Percentiles rank a stretch among this genome's conserved stretches.
Conservation (phyloP, 2,797 vertebrate genomes). For the Pristis pectinata region DNA sequence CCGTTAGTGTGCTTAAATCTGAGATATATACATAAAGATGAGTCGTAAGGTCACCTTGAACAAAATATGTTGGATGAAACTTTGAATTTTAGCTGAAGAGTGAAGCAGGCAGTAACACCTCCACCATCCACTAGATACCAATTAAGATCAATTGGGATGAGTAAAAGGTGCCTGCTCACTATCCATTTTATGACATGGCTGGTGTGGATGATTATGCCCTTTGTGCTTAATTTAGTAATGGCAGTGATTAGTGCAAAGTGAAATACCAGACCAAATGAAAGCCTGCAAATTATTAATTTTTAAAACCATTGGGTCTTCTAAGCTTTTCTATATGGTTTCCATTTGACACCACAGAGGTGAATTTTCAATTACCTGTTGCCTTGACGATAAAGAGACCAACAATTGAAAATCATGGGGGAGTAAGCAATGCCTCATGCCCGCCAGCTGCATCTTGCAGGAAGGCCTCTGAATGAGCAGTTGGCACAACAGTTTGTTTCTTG, state of each 20-base stretch:
- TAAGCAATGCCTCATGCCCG: background rate
- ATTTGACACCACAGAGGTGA: background rate
- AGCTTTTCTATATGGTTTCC: background rate
- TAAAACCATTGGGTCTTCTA: background rate
- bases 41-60: conserved; percentile 1
- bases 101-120: background rate
- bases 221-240: background rate
- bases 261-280: background rate
- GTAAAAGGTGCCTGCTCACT: background rate
- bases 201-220: background rate
- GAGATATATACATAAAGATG: background rate
- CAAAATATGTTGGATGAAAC: background rate
- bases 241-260: background rate
- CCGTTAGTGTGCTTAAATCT: background rate
- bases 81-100: background rate
- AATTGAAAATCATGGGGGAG: background rate
- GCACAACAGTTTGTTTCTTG: background rate
- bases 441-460: background rate
- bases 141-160: too few relatives aligned
- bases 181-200: background rate
- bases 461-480: background rate
- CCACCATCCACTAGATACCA: background rate
- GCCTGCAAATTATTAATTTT: background rate
- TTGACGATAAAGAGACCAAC: background rate
- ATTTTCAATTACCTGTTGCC: background rate